phyloP scores from a whole-genome alignment of 2,113 vertebrate genomes.

The Leuciscus idus region DNA sequence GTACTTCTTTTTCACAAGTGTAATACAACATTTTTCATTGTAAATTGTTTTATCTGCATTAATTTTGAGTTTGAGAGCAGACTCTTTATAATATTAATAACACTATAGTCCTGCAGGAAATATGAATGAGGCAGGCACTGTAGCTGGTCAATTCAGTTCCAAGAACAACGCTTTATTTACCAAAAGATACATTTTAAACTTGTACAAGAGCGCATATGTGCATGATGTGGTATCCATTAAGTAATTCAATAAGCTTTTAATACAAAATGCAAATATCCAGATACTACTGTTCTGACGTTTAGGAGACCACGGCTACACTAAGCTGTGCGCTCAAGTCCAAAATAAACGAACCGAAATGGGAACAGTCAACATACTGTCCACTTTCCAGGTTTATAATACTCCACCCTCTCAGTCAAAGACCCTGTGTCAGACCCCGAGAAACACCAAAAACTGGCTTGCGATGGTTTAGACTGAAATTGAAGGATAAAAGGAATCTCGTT shows the following conservation, averaged over 20 bases:
- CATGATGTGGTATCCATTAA: neutral
- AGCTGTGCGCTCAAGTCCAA: neutral
- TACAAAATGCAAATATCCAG: slow-evolving; percentile 9
- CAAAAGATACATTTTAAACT: neutral
- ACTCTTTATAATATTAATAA: neutral
- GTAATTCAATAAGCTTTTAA: neutral
- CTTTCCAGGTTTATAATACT: slow-evolving; percentile 20
- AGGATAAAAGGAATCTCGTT: neutral
- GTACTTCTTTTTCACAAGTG: too few species aligned
- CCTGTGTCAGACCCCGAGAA: slow-evolving; percentile 9
- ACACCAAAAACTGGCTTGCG: neutral
- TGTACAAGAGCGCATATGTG: neutral
- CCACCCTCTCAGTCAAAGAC: slow-evolving; percentile 21
- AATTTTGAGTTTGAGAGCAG: neutral
- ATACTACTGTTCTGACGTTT: neutral
- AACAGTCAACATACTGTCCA: slow-evolving; percentile 26
- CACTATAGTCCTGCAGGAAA: neutral
- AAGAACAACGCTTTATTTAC: neutral
- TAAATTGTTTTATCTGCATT: neutral
- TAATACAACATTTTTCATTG: too few species aligned
- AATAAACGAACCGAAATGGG: neutral
- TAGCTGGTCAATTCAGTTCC: neutral
- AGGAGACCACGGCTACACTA: neutral
- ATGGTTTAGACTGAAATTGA: neutral
- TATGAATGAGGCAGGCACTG: neutral